Percentiles rank a stretch among this genome's conserved stretches.
Evolutionary conservation across 2,888 invertebrate species (phyloP).

Genomic region (Sycophila texana): DNA sequence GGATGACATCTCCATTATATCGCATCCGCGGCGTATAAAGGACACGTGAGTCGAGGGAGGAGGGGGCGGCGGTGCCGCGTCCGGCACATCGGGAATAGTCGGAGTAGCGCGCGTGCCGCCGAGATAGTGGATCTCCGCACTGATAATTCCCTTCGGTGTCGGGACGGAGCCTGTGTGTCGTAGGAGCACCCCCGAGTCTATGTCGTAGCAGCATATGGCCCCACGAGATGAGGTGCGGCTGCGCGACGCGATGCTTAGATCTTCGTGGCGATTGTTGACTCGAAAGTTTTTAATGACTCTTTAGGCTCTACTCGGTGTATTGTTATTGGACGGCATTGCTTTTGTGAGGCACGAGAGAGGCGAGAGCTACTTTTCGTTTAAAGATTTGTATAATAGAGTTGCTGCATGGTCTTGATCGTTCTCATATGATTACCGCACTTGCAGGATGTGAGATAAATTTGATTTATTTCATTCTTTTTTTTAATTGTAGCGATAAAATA

Average conservation of each 20-base stretch:
- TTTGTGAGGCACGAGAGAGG: too few relatives aligned
- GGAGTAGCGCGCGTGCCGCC: slow-evolving; percentile 69
- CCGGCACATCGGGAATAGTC: slow-evolving; percentile 57
- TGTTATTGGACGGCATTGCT: too few relatives aligned
- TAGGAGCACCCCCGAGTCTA: too few relatives aligned
- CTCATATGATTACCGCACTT: too few relatives aligned
- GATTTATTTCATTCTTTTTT: too few relatives aligned
- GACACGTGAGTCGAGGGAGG: slow-evolving; percentile 56
- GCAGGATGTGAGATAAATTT: too few relatives aligned
- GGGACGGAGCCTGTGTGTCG: background rate
- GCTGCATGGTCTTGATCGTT: too few relatives aligned
- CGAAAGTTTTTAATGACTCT: slow-evolving; percentile 47
- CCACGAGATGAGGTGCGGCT: background rate
- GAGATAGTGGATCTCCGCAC: slow-evolving; percentile 72
- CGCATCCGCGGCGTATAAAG: slow-evolving; percentile 63
- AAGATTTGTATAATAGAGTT: too few relatives aligned
- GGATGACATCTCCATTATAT: slow-evolving; percentile 76
- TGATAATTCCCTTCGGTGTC: slow-evolving; percentile 44
- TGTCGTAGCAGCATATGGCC: too few relatives aligned
- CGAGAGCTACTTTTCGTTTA: too few relatives aligned
- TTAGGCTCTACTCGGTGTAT: background rate
- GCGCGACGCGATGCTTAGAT: background rate
- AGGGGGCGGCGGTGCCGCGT: slow-evolving; percentile 5
- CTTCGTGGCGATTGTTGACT: slow-evolving; percentile 38
- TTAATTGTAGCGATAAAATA: too few relatives aligned